Evolutionary conservation across 35 echinoderm and acorn worm genomes (phyloP).

Genomic region (Diadema setosum): DNA sequence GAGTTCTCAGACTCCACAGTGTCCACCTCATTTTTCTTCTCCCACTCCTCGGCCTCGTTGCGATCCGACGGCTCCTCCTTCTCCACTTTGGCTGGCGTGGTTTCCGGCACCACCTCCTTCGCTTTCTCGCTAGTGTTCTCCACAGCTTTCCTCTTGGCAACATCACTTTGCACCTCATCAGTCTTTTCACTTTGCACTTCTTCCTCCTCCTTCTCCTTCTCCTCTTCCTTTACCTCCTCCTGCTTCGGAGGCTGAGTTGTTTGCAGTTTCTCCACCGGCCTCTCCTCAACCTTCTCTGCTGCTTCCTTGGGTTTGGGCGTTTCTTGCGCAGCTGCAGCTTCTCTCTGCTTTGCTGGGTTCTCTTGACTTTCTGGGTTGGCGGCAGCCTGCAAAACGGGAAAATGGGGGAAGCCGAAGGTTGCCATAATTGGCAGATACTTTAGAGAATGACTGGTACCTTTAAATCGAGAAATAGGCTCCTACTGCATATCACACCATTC

Average conservation of each 20-base stretch:
- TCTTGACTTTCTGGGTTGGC: no score
- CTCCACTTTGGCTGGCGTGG: neutral
- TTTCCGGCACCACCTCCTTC: neutral
- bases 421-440: no score
- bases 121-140: neutral
- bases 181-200: neutral
- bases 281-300: neutral
- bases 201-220: neutral
- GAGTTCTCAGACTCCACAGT: slow-evolving; percentile 82
- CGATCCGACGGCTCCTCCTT: neutral
- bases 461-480: no score
- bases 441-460: no score
- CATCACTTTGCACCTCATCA: neutral
- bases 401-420: neutral
- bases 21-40: slow-evolving; percentile 7
- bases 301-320: neutral
- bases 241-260: neutral
- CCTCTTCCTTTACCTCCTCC: neutral
- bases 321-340: neutral
- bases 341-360: neutral
- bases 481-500: no score
- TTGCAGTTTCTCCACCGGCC: neutral
- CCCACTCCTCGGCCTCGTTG: neutral
- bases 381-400: no score
- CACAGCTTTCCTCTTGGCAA: neutral